Percentiles rank a stretch among this genome's conserved stretches.
These are phyloP conservation scores for Drosophila testacea DNA, from an alignment of 2,888 invertebrate genomes.

Conservation along the genomic window DNA sequence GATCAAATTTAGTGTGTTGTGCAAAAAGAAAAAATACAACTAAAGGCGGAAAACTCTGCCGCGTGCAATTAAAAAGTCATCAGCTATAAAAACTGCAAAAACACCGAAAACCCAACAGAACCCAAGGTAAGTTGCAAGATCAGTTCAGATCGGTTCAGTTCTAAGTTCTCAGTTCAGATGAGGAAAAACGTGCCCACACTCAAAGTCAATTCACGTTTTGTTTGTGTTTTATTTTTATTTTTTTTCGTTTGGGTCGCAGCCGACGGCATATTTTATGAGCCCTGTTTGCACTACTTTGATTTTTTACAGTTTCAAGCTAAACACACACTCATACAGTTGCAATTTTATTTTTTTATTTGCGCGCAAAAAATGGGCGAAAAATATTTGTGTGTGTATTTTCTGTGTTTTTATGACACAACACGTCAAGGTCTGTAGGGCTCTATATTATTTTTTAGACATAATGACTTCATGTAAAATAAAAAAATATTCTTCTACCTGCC, in stretches of 20 bases:
- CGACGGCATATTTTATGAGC: slow-evolving; percentile 72
- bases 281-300: slow-evolving; percentile 76
- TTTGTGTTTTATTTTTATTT: slow-evolving; percentile 22
- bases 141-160: slow-evolving; percentile 14
- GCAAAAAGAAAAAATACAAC: slow-evolving; percentile 27
- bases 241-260: slow-evolving; percentile 40
- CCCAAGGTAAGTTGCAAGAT: slow-evolving; percentile 71
- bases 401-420: slow-evolving; percentile 64
- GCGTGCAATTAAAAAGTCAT: slow-evolving; percentile 72
- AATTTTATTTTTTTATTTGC: slow-evolving; percentile 56
- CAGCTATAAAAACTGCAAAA: slow-evolving; percentile 44
- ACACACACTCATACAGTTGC: slow-evolving; percentile 22
- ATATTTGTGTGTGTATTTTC: slow-evolving; percentile 1
- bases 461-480: slow-evolving; percentile 72
- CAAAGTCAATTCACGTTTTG: slow-evolving; percentile 59
- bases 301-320: slow-evolving; percentile 76
- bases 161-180: neutral
- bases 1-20: slow-evolving; percentile 40
- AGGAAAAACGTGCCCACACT: slow-evolving; percentile 54
- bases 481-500: slow-evolving; percentile 57
- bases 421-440: slow-evolving; percentile 67
- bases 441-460: slow-evolving; percentile 66
- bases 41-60: slow-evolving; percentile 25
- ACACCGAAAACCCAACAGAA: slow-evolving; percentile 32
- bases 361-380: slow-evolving; percentile 42